phyloP scores from a whole-genome alignment of 2,888 invertebrate species.

The Enchytraeus crypticus region DNA sequence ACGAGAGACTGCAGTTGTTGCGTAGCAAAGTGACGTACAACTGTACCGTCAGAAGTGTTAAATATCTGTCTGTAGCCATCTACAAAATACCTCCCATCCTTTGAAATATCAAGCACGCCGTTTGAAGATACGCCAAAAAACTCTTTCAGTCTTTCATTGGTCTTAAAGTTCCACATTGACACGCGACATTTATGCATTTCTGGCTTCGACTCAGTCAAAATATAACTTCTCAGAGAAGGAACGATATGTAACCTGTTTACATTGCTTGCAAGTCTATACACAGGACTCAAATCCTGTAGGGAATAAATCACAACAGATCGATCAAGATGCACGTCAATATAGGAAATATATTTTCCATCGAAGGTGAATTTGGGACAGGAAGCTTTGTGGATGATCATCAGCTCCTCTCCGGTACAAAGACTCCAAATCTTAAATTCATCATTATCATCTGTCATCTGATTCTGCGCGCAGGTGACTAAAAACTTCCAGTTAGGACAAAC shows the following conservation, averaged over 20 bases:
- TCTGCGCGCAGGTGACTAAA: constrained; percentile 2
- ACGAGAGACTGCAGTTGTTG: constrained; percentile 4
- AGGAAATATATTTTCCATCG: constrained; percentile 17
- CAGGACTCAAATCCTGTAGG: background rate
- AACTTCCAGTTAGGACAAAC: constrained; percentile 6
- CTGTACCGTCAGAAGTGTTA: constrained; percentile 10
- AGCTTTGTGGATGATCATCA: constrained; percentile 11
- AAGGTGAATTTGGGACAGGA: constrained; percentile 22
- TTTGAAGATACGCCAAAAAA: constrained; percentile 3
- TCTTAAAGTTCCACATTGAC: constrained; percentile 11
- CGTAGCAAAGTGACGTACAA: background rate
- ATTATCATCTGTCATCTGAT: too few relatives aligned
- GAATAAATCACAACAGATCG: background rate
- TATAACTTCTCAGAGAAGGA: background rate
- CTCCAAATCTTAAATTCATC: constrained; percentile 5
- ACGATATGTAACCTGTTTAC: constrained; percentile 3
- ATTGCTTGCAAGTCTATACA: background rate
- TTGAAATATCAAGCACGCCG: constrained; percentile 23
- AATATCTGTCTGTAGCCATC: constrained; percentile 24
- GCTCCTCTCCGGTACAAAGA: background rate
- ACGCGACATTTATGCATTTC: background rate
- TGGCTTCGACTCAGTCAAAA: background rate
- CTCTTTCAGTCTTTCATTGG: background rate
- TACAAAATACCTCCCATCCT: constrained; percentile 21
- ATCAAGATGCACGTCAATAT: constrained; percentile 6